Conservation (phyloP, 2,797 vertebrate species). For the Enteromius paludinosus region DNA sequence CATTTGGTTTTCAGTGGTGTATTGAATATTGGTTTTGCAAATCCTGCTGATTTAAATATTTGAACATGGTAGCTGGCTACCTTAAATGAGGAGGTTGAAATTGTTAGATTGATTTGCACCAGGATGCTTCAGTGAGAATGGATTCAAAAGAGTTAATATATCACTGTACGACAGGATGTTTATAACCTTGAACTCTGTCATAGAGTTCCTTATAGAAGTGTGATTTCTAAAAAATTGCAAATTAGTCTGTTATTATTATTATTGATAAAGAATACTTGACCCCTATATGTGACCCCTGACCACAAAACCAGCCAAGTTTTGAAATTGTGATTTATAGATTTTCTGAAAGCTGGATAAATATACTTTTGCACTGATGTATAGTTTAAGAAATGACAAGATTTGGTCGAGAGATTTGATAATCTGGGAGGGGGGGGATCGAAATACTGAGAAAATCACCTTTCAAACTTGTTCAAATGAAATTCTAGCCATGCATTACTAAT, state of each 20-base stretch:
- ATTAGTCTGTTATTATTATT: neutral
- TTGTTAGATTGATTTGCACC: neutral
- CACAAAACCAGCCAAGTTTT: no score
- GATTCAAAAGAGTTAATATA: neutral
- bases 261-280: neutral
- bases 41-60: constrained; percentile 9
- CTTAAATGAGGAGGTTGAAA: neutral
- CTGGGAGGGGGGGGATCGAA: no score
- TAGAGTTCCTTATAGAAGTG: neutral
- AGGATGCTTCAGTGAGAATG: neutral
- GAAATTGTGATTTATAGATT: no score
- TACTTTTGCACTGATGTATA: no score
- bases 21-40: neutral
- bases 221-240: neutral
- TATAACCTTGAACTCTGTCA: neutral
- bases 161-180: neutral
- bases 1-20: constrained; percentile 5
- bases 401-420: no score
- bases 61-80: neutral
- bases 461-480: no score
- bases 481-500: no score
- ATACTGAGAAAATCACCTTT: no score
- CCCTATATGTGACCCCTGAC: no score
- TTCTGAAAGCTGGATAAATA: no score
- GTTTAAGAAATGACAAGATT: no score